phyloP scores from a whole-genome alignment of 1,140 invertebrate genomes.

The Aporrectodea caliginosa region DNA sequence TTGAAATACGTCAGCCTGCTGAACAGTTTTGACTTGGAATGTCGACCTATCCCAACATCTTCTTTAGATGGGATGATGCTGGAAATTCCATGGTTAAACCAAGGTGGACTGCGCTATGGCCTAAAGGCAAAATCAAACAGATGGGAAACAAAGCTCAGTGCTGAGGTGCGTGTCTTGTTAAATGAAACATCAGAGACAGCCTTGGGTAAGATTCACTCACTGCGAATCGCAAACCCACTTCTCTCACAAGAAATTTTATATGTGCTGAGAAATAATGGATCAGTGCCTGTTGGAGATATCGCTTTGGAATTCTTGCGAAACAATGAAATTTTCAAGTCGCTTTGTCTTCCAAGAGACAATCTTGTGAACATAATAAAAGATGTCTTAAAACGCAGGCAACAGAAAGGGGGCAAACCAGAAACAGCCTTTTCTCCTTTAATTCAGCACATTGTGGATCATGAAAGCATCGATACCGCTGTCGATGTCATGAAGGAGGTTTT shows the following conservation, averaged over 20 bases:
- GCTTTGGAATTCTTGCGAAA: constrained; percentile 30
- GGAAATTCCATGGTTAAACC: background rate
- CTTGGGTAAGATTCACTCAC: constrained; percentile 19
- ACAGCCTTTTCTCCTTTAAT: constrained; percentile 37
- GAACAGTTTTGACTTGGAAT: constrained; percentile 38
- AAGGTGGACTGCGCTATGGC: background rate
- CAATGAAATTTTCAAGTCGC: constrained; percentile 23
- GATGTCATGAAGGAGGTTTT: constrained; percentile 31
- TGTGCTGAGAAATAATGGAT: constrained; percentile 11
- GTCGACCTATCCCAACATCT: constrained; percentile 33
- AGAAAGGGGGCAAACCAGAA: constrained; percentile 17
- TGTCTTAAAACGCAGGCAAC: constrained; percentile 34
- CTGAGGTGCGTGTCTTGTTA: constrained; percentile 33
- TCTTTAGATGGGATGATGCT: constrained; percentile 35
- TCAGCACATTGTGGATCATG: constrained; percentile 31
- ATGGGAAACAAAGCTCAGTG: constrained; percentile 38
- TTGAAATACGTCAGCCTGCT: constrained; percentile 38
- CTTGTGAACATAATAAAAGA: constrained; percentile 35
- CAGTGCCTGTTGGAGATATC: constrained; percentile 31
- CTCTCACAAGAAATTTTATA: constrained; percentile 35
- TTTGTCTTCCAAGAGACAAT: constrained; percentile 17
- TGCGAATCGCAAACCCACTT: constrained; percentile 34
- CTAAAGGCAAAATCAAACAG: constrained; percentile 7
- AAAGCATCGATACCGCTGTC: constrained; percentile 34
- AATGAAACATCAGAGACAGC: constrained; percentile 33